Conservation (phyloP, 2,797 vertebrate genomes). For the Balearica regulorum region DNA sequence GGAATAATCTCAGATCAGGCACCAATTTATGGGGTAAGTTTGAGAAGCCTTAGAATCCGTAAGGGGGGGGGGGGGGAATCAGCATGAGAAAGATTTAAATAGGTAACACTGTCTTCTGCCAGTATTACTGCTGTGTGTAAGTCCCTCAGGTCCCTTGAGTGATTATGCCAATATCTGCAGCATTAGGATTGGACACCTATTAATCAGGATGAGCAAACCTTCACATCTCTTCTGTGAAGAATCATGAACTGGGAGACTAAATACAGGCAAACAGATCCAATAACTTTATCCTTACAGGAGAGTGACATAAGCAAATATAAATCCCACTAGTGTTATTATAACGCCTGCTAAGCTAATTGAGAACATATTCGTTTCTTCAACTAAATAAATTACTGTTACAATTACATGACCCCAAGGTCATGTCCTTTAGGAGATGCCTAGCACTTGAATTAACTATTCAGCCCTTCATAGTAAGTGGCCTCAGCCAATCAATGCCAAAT, state of each 20-base stretch:
- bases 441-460: constrained; percentile 69
- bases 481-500: constrained; percentile 71
- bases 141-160: neutral
- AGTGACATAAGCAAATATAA: constrained; percentile 70
- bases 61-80: neutral
- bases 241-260: constrained; percentile 41
- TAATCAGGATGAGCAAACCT: constrained; percentile 57
- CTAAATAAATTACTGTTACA: constrained; percentile 75
- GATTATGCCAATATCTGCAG: constrained; percentile 35
- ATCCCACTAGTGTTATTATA: constrained; percentile 68
- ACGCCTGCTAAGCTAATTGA: constrained; percentile 70
- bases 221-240: constrained; percentile 30
- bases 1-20: constrained; percentile 27
- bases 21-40: constrained; percentile 31
- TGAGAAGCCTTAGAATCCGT: neutral
- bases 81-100: neutral
- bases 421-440: constrained; percentile 66
- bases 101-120: neutral
- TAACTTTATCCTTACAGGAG: constrained; percentile 52
- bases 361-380: constrained; percentile 69
- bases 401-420: constrained; percentile 72
- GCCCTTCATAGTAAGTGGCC: constrained; percentile 64
- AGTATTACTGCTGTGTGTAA: neutral
- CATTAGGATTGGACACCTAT: constrained; percentile 1
- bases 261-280: constrained; percentile 47